Evolutionary conservation across 2,113 vertebrate species (phyloP), one percentile per base, ranked within the genome.

Genomic region (Peromyscus maniculatus): DNA sequence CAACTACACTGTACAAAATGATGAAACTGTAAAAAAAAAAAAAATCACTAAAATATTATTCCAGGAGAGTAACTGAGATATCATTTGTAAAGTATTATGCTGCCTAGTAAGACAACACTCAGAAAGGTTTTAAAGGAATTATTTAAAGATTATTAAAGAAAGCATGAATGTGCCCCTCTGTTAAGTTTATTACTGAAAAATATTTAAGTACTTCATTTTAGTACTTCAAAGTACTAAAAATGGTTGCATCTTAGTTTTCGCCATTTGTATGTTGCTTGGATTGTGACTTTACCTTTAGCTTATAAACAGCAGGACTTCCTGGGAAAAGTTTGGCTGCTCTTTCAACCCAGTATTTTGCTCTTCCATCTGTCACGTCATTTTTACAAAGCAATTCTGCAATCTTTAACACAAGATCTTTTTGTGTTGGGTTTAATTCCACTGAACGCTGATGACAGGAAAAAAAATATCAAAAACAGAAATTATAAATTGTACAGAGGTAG

Each of bases 291-390:
- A 99, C 99, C 99, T 99, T 99, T 55, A 99, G 98, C 89, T 99
- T 99, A 98, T 99, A 99, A 97, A 99, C 93, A 43, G 98, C 98
- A 91, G 99, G 99, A 98, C 97, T 99, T 93, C 99, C 99, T 79
- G 99, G 99, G 57, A 99, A 99, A 49, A 99, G 98, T 89, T 99
- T 99, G 82, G 99, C 99, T 97, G 99, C 99, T 98, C 98, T 99
- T 89, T 99, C 99, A 97, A 99, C 99, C 99, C 99, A 99, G 9
- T 99, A 99, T 97, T 99, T 99, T 92, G 99, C 99, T 98, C 99
- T 99, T 98, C 99, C 99, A 99, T 99, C 99, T 72, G 97, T 98
- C 93, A 99, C 97, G 43, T 98, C 98, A 31, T 99, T 99, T 98
- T 97, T 98, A 97, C 99, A 99, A 69, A 99, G 98, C 87, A 99